phyloP scores from a whole-genome alignment of 1,140 invertebrate species.

The Cylas formicarius region DNA sequence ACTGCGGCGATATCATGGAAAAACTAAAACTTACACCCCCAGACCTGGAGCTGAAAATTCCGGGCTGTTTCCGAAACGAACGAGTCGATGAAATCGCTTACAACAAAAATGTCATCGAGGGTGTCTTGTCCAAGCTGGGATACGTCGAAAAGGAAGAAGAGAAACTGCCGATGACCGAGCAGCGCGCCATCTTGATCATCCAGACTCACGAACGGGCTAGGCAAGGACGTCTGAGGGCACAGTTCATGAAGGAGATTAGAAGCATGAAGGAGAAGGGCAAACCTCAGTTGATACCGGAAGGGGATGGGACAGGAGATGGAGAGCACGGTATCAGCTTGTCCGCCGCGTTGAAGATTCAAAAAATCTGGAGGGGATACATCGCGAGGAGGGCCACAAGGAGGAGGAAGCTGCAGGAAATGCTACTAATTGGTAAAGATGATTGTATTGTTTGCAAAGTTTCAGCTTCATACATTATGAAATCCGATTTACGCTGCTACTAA shows the following conservation, averaged over 20 bases:
- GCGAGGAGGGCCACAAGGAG: slow-evolving; percentile 60
- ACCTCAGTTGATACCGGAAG: slow-evolving; percentile 40
- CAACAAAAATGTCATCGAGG: slow-evolving; percentile 55
- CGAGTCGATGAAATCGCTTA: slow-evolving; percentile 53
- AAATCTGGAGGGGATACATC: slow-evolving; percentile 74
- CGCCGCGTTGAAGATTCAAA: slow-evolving; percentile 72
- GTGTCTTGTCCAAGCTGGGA: slow-evolving; percentile 59
- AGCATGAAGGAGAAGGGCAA: slow-evolving; percentile 67
- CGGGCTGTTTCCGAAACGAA: slow-evolving; percentile 62
- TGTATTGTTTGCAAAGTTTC: too few species aligned
- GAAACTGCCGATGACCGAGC: slow-evolving; percentile 57
- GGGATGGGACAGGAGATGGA: slow-evolving; percentile 42
- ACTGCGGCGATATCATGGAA: slow-evolving; percentile 70
- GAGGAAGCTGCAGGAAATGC: slow-evolving; percentile 72
- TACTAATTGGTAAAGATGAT: slow-evolving; percentile 67
- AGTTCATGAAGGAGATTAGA: slow-evolving; percentile 86
- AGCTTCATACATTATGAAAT: too few species aligned
- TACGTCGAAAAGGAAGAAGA: slow-evolving; percentile 53
- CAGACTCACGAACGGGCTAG: slow-evolving; percentile 86
- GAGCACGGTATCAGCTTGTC: slow-evolving; percentile 42
- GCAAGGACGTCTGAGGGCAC: slow-evolving; percentile 74
- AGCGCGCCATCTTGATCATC: slow-evolving; percentile 77
- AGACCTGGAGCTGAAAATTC: slow-evolving; percentile 52
- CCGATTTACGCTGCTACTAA: slow-evolving; percentile 60
- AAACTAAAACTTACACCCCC: slow-evolving; percentile 49